Conservation (phyloP, 2,888 invertebrate species). For the Drosophila glabriapex region DNA sequence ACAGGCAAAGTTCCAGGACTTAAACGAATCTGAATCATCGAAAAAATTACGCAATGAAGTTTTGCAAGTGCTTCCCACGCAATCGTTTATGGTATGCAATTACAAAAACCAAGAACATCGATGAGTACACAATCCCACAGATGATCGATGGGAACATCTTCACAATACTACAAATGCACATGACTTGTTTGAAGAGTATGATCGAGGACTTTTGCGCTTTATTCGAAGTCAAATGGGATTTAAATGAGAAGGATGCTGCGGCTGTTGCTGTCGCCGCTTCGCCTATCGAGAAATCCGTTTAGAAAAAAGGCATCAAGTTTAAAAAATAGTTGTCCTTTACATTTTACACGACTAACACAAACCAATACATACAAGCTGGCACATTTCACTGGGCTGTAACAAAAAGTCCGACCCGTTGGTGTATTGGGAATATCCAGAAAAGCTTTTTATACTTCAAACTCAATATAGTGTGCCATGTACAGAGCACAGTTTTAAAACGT, state of each 20-base stretch:
- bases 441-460: conserved; percentile 81
- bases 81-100: conserved; percentile 4
- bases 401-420: conserved; percentile 64
- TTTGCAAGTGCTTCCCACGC: too few species aligned
- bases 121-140: conserved; percentile 37
- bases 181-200: conserved; percentile 21
- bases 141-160: conserved; percentile 48
- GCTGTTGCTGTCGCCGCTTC: neutral
- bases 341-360: conserved; percentile 3
- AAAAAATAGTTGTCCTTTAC: conserved; percentile 20
- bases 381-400: conserved; percentile 55
- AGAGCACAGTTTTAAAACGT: conserved; percentile 74
- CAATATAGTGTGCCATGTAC: conserved; percentile 75
- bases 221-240: conserved; percentile 21
- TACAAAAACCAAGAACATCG: neutral
- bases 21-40: neutral
- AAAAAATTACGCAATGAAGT: too few species aligned
- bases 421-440: conserved; percentile 73
- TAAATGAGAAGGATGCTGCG: neutral
- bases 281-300: conserved; percentile 1
- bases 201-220: conserved; percentile 25
- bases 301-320: neutral
- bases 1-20: conserved; percentile 10
- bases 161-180: conserved; percentile 29
- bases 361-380: conserved; percentile 16